These are phyloP conservation scores for Ips typographus DNA, from an alignment of 1,140 invertebrate species.

Conservation along the genomic window DNA sequence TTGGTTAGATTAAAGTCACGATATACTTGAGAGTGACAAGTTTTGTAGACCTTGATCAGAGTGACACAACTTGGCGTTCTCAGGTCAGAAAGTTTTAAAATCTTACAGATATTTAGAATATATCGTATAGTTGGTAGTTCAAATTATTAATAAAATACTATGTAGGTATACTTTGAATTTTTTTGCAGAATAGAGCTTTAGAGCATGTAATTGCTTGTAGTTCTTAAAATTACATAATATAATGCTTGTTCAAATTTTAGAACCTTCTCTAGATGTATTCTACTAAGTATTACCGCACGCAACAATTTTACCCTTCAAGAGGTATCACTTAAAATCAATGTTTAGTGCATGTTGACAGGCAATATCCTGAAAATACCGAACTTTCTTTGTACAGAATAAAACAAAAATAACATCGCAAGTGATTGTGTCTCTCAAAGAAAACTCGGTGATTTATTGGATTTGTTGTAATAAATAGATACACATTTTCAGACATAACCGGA, in stretches of 20 bases:
- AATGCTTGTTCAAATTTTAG: conserved; percentile 7
- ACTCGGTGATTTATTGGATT: background rate
- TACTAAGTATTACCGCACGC: too few relatives aligned
- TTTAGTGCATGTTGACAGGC: too few relatives aligned
- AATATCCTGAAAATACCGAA: conserved; percentile 1
- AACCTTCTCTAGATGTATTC: conserved; percentile 1
- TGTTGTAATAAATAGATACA: too few relatives aligned
- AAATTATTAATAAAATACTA: background rate
- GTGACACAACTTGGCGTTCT: background rate
- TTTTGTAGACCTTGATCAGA: background rate
- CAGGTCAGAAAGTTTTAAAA: background rate
- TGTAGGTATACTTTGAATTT: background rate
- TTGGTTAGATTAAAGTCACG: background rate
- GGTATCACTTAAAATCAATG: too few relatives aligned
- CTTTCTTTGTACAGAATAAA: conserved; percentile 13
- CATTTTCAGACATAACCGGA: too few relatives aligned
- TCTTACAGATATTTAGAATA: conserved; percentile 4
- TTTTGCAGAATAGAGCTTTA: conserved; percentile 10
- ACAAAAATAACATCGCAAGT: conserved; percentile 32
- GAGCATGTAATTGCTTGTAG: conserved; percentile 19
- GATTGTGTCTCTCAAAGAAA: conserved; percentile 46
- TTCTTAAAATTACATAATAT: background rate
- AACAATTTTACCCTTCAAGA: too few relatives aligned
- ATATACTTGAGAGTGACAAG: too few relatives aligned
- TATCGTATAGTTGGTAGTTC: background rate